Evolutionary conservation across 2,888 invertebrate species (phyloP), one percentile per base, ranked within the genome.

Genomic region (Terebella lapidaria): DNA sequence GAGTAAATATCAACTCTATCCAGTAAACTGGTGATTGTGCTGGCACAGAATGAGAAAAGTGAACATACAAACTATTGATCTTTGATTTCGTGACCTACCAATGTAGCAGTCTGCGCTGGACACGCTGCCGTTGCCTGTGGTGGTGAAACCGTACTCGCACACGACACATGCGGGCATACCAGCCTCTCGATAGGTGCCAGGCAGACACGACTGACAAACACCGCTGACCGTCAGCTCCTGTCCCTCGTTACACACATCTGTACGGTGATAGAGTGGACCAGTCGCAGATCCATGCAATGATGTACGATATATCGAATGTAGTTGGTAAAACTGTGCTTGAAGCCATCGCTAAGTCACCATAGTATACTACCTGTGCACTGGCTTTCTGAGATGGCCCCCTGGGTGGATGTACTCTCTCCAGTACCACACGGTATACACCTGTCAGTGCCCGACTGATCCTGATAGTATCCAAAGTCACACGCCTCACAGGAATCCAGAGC

Each of bases 81-180:
- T n/a, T n/a, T n/a, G n/a, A n/a, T n/a, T n/a, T n/a, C n/a, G 18
- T 18, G 10, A 35, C 18, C 63, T 60, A 74, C 74, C 70, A 49
- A 71, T 49, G 27, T 59, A 63, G 61, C 74, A 74, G 42, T 67
- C 55, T 4, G 53, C 26, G 15, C 53, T 4, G 5, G 89, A 89
- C 46, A 88, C 86, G 2, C 93, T 86, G 18, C 92, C 94, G 0
- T 87, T 83, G 29, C 86, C 86, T 62, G 89, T 87, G 0, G 96
- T 96, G 75, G 93, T 96, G 5, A 92, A 94, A 67, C 94, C 95
- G 71, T 88, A 86, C 0, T 95, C 94, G 79, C 97, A 97, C 65
- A 89, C 87, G 54, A 89, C 84, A 79, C 97, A 97, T 0, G 89
- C 85, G 1, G 92, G 92, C 84, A 94, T 93, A 63, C 91, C 91